phyloP scores from a whole-genome alignment of 2,113 vertebrate genomes.

The Pyxicephalus adspersus region DNA sequence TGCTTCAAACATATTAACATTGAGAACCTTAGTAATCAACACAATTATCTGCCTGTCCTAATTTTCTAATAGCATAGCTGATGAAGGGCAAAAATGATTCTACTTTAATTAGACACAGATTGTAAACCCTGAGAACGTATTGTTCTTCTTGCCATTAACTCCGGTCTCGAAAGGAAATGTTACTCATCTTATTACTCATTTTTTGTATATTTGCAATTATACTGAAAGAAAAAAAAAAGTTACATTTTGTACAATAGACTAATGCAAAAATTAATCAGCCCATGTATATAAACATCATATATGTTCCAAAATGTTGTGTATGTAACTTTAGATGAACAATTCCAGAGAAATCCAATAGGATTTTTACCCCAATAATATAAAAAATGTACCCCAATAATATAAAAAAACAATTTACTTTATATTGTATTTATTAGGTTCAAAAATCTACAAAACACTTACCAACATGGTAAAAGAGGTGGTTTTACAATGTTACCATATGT shows the following conservation, averaged over 20 bases:
- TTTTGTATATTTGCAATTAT: too few relatives aligned
- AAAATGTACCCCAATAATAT: too few relatives aligned
- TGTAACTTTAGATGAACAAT: too few relatives aligned
- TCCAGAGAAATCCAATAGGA: too few relatives aligned
- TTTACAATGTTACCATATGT: constrained; percentile 3
- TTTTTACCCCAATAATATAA: too few relatives aligned
- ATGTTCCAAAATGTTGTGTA: too few relatives aligned
- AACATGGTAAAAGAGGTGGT: constrained; percentile 36
- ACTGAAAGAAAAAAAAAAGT: too few relatives aligned
- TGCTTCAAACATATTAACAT: constrained; percentile 3
- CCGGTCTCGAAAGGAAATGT: constrained; percentile 6
- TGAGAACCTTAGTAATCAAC: not conserved
- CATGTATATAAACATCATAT: too few relatives aligned
- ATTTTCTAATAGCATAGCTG: not conserved
- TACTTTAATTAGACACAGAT: constrained; percentile 25
- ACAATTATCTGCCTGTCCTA: not conserved
- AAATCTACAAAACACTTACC: constrained; percentile 19
- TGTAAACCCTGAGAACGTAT: not conserved
- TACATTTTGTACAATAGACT: too few relatives aligned
- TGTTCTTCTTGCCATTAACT: not conserved
- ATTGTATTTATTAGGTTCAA: not conserved
- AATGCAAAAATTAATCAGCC: too few relatives aligned
- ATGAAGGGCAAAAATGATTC: not conserved
- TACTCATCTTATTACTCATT: not conserved
- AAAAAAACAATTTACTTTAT: too few relatives aligned